Conservation (phyloP, 2,797 vertebrate genomes). For the Ciconia nigra region DNA sequence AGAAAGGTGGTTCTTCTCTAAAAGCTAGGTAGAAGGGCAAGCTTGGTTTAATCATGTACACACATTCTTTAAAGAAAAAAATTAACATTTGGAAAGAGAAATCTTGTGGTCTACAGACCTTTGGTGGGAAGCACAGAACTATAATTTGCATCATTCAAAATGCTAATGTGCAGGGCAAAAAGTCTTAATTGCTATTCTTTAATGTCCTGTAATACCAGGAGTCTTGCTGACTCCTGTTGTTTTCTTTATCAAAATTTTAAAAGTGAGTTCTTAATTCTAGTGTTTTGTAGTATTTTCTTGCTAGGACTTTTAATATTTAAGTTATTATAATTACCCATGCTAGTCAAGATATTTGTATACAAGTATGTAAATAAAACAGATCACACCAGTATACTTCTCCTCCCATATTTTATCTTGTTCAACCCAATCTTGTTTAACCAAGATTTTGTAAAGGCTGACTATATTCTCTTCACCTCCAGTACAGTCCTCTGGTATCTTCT, state of each 20-base stretch:
- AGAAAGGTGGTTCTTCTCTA: not conserved
- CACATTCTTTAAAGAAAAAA: not conserved
- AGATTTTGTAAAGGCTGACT: not conserved
- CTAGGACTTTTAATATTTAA: not conserved
- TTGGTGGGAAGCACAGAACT: not conserved
- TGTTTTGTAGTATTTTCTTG: not conserved
- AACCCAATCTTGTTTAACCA: not conserved
- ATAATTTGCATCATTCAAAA: not conserved
- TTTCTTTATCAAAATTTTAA: not conserved
- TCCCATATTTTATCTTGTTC: not conserved
- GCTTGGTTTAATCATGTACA: slow-evolving; percentile 5
- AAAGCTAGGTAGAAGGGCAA: slow-evolving; percentile 18
- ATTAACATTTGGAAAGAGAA: not conserved
- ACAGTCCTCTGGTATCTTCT: not conserved
- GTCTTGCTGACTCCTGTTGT: not conserved
- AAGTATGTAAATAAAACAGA: not conserved
- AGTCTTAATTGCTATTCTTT: not conserved
- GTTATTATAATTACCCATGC: not conserved
- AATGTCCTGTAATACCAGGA: not conserved
- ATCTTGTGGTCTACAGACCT: not conserved
- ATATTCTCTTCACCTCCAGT: not conserved
- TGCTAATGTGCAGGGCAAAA: not conserved
- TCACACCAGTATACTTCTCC: not conserved
- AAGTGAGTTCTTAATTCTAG: not conserved
- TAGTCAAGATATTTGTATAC: not conserved